Evolutionary conservation across 1,140 invertebrate genomes (phyloP), one percentile per base, ranked within the genome.

Genomic region (Zaprionus capensis): DNA sequence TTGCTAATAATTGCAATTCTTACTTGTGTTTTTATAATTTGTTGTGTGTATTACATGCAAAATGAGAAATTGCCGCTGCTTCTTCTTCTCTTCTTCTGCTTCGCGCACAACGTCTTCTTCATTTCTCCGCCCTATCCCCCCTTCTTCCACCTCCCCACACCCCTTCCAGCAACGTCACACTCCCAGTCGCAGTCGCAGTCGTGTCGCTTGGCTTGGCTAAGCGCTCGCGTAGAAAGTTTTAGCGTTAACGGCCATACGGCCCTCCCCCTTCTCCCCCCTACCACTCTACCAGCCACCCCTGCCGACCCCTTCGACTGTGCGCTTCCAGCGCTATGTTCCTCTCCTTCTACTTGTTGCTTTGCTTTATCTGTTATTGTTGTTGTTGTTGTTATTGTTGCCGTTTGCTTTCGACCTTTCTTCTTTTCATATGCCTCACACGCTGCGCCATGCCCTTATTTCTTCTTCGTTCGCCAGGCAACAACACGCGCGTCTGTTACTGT

Each of bases 391-490:
- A 28, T 77, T 79, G 62, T 71, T 69, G 56, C 72, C 66, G 69
- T 76, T 88, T 88, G 84, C 84, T 87, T 84, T 88, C 84, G 85
- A 88, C 84, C 84, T 88, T 88, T 88, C 84, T 85, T 85, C 79
- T 84, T 76, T 73, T 69, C 74, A 78, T 63, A 64, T 69, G 59
- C 74, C 65, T 65, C 68, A 73, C 78, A 69, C 61, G 59, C 74
- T 73, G 78, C 65, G 77, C 71, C 78, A 79, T 88, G 84, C 84
- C 84, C 84, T 90, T 88, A 90, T 88, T 88, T 84, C 53, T 71
- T 71, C 67, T 71, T 71, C 68, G 59, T 69, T 72, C 58, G 80
- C 72, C 72, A 68, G 69, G 68, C 76, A 71, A 76, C 78, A 77
- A 85, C 77, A 76, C 67, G 75, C 78, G 71, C 69, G 49, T 66